Evolutionary conservation across 2,888 invertebrate species (phyloP), one percentile per base, ranked within the genome.

Genomic region (Himalopsyche tibetana): DNA sequence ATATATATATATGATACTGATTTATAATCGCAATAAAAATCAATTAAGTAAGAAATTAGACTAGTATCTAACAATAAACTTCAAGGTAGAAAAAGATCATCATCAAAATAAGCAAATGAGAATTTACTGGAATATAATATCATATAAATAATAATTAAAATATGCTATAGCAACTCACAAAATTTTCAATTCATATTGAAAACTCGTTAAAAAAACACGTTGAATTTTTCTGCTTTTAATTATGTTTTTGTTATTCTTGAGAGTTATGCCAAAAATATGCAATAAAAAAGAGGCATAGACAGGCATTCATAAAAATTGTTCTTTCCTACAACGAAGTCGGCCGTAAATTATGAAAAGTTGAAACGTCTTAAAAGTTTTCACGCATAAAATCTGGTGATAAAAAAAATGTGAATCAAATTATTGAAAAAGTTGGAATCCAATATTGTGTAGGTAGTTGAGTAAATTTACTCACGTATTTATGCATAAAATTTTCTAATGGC

Each of bases 341-440:
- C 36, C 74, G 74, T 74, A 74, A 74, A 28, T 74, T 63, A 28
- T 19, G 63, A 15, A 74, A 74, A 38, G 74, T 38, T 74, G 69
- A 74, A 74, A 36, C 38, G 28, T 74, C 15, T 74, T 74, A 3
- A 74, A 74, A 74, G 38, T 74, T 36, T 36, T 15, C 5, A 36
- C 74, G 38, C 36, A 74, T 74, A 36, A 74, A 74, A 28, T 2
- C 11, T 74, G 5, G 36, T 15, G 74, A 36, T 74, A 74, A 38
- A 28, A n/a, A 63, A 69, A 28, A 74, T 15, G 5, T 15, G 74
- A 36, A 74, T 45, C 45, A 45, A 74, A 19, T 63, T 11, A 74
- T 74, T 74, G 51, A 51, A 51, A 15, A 51, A 15, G 51, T 51
- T 51, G 12, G 4, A 51, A 51, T 51, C 51, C 51, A 51, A 51